Conservation (phyloP, 2,797 vertebrate genomes). For the Epinephelus coioides region DNA sequence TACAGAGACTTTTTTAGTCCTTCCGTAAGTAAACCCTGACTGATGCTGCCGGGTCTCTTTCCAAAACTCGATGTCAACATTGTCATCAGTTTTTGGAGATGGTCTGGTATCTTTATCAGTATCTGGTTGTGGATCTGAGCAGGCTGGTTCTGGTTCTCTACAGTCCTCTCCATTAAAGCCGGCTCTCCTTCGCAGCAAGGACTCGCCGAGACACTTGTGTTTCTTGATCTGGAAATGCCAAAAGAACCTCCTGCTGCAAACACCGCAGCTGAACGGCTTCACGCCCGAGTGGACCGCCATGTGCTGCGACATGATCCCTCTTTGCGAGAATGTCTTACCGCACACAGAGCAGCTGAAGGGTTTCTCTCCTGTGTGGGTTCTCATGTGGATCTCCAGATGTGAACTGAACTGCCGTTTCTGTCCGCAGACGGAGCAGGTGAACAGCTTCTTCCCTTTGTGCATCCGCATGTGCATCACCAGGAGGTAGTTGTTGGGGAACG, state of each 20-base stretch:
- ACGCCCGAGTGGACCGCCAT: constrained; percentile 51
- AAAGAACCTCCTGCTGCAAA: constrained; percentile 32
- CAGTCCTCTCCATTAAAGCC: neutral
- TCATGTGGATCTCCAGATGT: constrained; percentile 40
- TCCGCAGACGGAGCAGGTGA: constrained; percentile 30
- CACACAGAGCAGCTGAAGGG: constrained; percentile 38
- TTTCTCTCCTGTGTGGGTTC: constrained; percentile 38
- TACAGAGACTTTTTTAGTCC: neutral
- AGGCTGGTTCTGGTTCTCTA: constrained; percentile 7
- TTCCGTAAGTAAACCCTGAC: constrained; percentile 35
- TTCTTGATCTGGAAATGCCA: constrained; percentile 54
- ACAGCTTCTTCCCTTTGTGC: constrained; percentile 37
- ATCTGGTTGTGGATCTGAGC: neutral
- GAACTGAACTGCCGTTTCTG: constrained; percentile 6
- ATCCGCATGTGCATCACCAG: constrained; percentile 32
- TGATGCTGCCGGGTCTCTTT: constrained; percentile 39
- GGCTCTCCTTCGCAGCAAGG: neutral
- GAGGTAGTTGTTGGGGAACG: constrained; percentile 27
- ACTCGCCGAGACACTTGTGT: constrained; percentile 26
- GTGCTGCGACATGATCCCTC: constrained; percentile 56
- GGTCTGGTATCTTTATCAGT: neutral
- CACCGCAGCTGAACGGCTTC: constrained; percentile 28
- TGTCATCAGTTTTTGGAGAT: constrained; percentile 2
- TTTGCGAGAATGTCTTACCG: constrained; percentile 52
- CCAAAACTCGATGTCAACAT: constrained; percentile 36